Percentiles rank a stretch among this genome's conserved stretches.
Evolutionary conservation across 2,888 invertebrate genomes (phyloP).

Genomic region (Lydus trimaculatus): DNA sequence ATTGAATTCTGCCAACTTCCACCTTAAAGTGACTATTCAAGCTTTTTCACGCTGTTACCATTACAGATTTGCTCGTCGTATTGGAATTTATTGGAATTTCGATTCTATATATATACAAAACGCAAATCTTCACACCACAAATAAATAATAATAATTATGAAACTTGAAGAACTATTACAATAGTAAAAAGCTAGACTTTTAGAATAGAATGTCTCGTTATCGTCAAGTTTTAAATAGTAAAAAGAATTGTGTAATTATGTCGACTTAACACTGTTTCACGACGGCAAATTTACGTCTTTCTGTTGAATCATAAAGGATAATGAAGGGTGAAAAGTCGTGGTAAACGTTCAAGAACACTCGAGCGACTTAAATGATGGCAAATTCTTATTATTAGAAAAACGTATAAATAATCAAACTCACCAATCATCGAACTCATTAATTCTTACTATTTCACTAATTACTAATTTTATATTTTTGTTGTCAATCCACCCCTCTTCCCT

Average conservation of each 20-base stretch:
- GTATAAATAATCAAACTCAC: neutral
- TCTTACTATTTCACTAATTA: neutral
- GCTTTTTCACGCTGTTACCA: constrained; percentile 25
- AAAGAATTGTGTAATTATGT: constrained; percentile 8
- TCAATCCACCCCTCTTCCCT: too few relatives aligned
- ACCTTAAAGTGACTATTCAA: constrained; percentile 45
- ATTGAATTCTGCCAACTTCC: constrained; percentile 48
- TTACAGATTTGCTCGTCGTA: constrained; percentile 13
- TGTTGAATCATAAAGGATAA: constrained; percentile 2
- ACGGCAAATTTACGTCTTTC: neutral
- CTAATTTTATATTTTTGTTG: neutral
- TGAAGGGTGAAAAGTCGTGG: constrained; percentile 4
- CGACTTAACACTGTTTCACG: neutral
- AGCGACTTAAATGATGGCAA: neutral
- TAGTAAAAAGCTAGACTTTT: neutral
- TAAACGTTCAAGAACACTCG: neutral
- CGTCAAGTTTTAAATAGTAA: neutral
- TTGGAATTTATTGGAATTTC: constrained; percentile 20
- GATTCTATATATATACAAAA: constrained; percentile 11
- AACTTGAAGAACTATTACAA: neutral
- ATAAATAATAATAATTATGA: neutral
- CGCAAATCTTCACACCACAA: neutral
- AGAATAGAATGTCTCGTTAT: constrained; percentile 8
- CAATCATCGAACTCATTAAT: neutral
- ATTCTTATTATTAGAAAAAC: neutral